Evolutionary conservation across 2,113 vertebrate species (phyloP).

Genomic region (Sinocyclocheilus anshuiensis): DNA sequence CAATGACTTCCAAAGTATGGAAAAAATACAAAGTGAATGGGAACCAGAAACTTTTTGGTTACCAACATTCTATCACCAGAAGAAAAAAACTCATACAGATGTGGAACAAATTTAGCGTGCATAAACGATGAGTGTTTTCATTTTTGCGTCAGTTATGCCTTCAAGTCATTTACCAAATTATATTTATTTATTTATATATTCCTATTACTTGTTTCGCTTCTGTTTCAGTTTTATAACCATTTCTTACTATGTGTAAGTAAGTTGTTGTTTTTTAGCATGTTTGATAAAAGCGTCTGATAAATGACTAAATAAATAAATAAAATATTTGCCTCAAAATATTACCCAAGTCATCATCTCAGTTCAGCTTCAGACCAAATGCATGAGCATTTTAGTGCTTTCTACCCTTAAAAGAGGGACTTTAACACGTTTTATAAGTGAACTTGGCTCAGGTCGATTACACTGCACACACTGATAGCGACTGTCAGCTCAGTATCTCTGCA

Average conservation of each 20-base stretch:
- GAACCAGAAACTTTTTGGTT: not conserved
- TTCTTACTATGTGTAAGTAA: too few species aligned
- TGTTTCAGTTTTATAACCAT: too few species aligned
- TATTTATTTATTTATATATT: too few species aligned
- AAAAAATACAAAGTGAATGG: too few species aligned
- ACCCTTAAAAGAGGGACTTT: not conserved
- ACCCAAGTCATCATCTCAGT: not conserved
- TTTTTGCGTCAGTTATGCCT: too few species aligned
- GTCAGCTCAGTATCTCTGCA: constrained; percentile 14
- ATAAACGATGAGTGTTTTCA: too few species aligned
- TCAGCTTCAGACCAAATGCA: not conserved
- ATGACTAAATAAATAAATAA: too few species aligned
- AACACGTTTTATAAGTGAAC: not conserved
- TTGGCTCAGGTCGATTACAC: not conserved
- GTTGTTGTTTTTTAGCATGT: too few species aligned
- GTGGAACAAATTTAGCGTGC: not conserved
- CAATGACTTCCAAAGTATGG: not conserved
- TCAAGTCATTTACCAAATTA: not conserved
- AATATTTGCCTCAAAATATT: not conserved
- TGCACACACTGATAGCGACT: not conserved
- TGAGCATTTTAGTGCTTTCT: too few species aligned
- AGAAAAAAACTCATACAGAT: not conserved
- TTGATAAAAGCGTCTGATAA: too few species aligned
- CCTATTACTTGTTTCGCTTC: too few species aligned
- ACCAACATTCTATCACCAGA: not conserved